Evolutionary conservation across 1,140 invertebrate species (phyloP), one percentile per base, ranked within the genome.

Genomic region (Galleria mellonella): DNA sequence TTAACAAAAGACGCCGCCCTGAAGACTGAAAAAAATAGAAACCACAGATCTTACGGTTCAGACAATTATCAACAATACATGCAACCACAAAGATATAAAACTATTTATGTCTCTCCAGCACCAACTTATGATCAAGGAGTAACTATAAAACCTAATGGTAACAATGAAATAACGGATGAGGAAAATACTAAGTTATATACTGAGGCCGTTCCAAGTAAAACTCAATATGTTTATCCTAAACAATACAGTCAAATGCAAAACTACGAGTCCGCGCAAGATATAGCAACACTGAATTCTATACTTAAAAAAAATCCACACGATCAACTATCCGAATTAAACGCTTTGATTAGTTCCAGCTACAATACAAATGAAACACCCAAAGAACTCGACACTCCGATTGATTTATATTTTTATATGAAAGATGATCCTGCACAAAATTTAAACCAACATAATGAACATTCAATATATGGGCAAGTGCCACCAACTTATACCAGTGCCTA

Each of bases 41-140:
- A 70, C 32, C 77, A 83, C 39, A 81, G 82, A 62, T 85, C 82
- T 0, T 62, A 73, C 9, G 77, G 77, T 3, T 78, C 82, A 4
- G 42, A 63, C 11, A 63, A 73, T 37, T 67, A 74, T 54, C 61
- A 63, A 12, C 62, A 69, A 33, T 64, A 72, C 55, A 47, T 73
- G 32, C 49, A 69, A 32, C 64, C 67, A 0, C 64, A 63, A 33
- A 52, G 37, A 9, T 63, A 73, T 27, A 58, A 67, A 43, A 67
- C 58, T 17, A 46, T 76, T 0, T 69, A 67, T 29, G 43, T 73
- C 1, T 61, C 72, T 6, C 63, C 69, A 32, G 59, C 27, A 27
- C 51, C 72, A 0, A 62, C 59, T 9, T 72, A 72, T 35, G 69
- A 79, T 9, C 63, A 77, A 51, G 73, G 66, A n/a, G 62, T 83